Evolutionary conservation across 2,888 invertebrate species (phyloP).

Genomic region (Lepidonotus clava): DNA sequence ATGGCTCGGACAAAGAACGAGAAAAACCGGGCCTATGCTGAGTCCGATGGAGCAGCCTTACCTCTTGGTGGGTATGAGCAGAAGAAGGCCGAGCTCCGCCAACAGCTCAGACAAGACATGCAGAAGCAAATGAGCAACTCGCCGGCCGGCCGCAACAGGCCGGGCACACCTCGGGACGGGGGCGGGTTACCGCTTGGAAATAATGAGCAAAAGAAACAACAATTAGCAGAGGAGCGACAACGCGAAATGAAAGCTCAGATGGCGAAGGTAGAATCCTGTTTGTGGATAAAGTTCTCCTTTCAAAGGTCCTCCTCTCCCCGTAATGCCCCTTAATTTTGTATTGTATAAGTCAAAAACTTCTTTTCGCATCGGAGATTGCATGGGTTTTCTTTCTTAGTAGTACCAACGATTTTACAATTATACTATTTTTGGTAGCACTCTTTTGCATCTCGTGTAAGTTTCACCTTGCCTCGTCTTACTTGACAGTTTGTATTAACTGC

Average conservation of each 20-base stretch:
- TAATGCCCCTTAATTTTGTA: too few relatives aligned
- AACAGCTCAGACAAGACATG: conserved; percentile 10
- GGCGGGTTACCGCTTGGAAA: background rate
- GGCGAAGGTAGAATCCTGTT: conserved; percentile 51
- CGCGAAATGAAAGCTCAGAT: conserved; percentile 21
- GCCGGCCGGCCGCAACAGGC: background rate
- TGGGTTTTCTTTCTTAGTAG: too few relatives aligned
- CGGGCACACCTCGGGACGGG: background rate
- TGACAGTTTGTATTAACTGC: too few relatives aligned
- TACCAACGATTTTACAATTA: too few relatives aligned
- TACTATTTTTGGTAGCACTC: too few relatives aligned
- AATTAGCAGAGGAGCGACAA: conserved; percentile 40
- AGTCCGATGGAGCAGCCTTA: background rate
- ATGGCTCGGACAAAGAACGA: background rate
- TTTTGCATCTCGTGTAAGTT: too few relatives aligned
- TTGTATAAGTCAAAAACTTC: too few relatives aligned
- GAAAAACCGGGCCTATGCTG: background rate
- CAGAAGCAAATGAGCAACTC: conserved; percentile 30
- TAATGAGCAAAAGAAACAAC: conserved; percentile 10
- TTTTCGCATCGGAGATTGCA: too few relatives aligned
- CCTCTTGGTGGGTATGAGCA: background rate
- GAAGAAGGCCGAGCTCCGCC: background rate
- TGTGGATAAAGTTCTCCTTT: too few relatives aligned
- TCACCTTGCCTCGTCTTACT: too few relatives aligned
- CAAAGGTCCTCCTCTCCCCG: too few relatives aligned